Base-by-base conservation (phyloP, 37 sponge, comb jelly and placozoan genomes). In the Ianthella basta region DNA sequence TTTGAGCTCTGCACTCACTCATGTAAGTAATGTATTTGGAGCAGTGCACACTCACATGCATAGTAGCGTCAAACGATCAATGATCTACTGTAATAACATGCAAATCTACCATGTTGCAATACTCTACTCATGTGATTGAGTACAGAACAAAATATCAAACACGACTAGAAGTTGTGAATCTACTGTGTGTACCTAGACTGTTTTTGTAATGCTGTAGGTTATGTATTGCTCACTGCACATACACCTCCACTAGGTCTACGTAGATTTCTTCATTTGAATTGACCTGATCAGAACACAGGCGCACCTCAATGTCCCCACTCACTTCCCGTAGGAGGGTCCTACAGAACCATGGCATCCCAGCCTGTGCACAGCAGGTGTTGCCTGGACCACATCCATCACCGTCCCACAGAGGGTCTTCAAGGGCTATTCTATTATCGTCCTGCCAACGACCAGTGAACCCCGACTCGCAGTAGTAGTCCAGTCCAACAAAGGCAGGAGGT, bases 361-460 rank as follows among this genome's bases (percentile, higher is more conserved):
- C 24, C 29, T 61, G 64, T 29, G 64, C 64, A 61, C 64, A 61
- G 29, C 64, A 61, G 64, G 4, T 61, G 64, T 61, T 61, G 64
- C 29, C 64, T 29, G 27, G 24, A 61, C 24, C 27, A 27, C 64
- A 61, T 61, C 64, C 64, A n/a, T 61, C 2, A 29, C 64, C 64
- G 10, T 61, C 64, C 64, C 64, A 61, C 27, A 61, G 64, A 13
- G 64, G 64, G 29, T 61, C 64, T 29, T 61, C 29, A 29, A 61
- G 24, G 64, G 64, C 24, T n/a, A 61, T 61, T n/a, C 24, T 29
- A 2, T 61, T 61, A 10, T 61, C 10, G 64, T 27, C 29, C 24
- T n/a, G 29, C 27, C 29, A 61, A 13, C 29, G 64, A 27, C 64
- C 64, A 61, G 64, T 61, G 27, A 61, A 13, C 10, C 64, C 64